These are phyloP conservation scores for Romanomermis culicivorax DNA, from an alignment of 2,888 invertebrate species.

Conservation along the genomic window DNA sequence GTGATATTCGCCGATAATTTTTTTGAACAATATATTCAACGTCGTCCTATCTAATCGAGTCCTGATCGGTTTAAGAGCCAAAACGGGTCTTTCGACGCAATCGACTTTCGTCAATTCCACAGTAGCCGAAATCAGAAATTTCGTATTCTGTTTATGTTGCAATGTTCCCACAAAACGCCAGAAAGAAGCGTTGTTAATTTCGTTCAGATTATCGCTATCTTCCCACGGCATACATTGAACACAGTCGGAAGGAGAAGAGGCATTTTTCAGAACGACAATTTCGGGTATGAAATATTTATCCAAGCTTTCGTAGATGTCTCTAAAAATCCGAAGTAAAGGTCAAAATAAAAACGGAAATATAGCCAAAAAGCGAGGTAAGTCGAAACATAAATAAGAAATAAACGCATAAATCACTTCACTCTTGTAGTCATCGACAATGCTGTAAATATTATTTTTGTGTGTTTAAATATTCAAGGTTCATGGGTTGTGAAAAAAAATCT, in stretches of 20 bases:
- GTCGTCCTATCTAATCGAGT: not conserved
- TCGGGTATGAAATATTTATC: not conserved
- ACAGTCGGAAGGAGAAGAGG: not conserved
- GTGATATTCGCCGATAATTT: conserved; percentile 3
- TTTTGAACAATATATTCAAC: not conserved
- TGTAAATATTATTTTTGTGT: no score
- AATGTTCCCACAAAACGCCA: not conserved
- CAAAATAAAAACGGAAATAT: no score
- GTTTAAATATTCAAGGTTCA: no score
- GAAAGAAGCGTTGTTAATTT: not conserved
- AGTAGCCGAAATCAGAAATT: not conserved
- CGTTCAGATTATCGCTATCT: not conserved
- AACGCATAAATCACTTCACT: no score
- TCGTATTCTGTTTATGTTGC: not conserved
- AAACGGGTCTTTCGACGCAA: not conserved
- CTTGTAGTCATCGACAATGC: no score
- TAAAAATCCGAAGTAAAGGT: no score
- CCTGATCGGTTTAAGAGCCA: not conserved
- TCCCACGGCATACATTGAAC: not conserved
- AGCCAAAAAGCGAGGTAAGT: no score
- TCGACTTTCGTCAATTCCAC: not conserved
- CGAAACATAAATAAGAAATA: no score
- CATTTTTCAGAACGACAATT: not conserved
- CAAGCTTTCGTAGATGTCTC: not conserved
- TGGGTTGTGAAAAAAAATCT: no score